A percentile compares a stretch with the other conserved stretches of the same genome.
phyloP scores from a whole-genome alignment of 2,113 vertebrate species.

The Labeo rohita region DNA sequence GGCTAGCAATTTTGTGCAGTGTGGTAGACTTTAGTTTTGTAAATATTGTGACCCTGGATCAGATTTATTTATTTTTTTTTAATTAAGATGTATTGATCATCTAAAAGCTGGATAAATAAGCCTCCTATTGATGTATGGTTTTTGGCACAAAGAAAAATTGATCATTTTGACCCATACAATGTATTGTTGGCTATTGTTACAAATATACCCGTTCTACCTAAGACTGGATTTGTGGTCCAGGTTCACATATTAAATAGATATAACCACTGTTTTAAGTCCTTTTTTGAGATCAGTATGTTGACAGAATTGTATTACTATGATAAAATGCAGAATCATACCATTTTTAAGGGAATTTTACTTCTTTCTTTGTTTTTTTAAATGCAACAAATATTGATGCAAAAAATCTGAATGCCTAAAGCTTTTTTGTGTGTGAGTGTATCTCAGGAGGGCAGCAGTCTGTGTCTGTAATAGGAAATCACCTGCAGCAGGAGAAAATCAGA shows the following conservation, averaged over 20 bases:
- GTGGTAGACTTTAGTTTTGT: background rate
- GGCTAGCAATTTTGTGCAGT: background rate
- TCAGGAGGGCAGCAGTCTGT: conserved; percentile 25
- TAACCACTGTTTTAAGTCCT: background rate
- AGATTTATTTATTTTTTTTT: no score
- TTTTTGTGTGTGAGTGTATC: background rate
- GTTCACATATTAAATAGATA: background rate
- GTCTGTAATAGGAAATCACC: conserved; percentile 56
- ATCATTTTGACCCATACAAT: no score
- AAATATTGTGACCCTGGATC: background rate
- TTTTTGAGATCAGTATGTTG: background rate
- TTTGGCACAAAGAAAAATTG: no score
- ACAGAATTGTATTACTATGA: background rate
- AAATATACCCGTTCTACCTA: no score
- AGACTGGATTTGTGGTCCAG: no score
- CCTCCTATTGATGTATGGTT: no score
- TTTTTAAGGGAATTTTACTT: background rate
- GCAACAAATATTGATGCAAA: no score
- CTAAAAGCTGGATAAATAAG: no score
- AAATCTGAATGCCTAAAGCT: background rate
- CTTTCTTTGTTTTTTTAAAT: no score
- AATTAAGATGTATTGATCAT: no score
- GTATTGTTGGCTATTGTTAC: no score
- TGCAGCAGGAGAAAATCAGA: conserved; percentile 51
- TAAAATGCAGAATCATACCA: background rate